These are phyloP conservation scores for Thunnus thynnus DNA, from an alignment of 2,113 vertebrate genomes.

Conservation along the genomic window DNA sequence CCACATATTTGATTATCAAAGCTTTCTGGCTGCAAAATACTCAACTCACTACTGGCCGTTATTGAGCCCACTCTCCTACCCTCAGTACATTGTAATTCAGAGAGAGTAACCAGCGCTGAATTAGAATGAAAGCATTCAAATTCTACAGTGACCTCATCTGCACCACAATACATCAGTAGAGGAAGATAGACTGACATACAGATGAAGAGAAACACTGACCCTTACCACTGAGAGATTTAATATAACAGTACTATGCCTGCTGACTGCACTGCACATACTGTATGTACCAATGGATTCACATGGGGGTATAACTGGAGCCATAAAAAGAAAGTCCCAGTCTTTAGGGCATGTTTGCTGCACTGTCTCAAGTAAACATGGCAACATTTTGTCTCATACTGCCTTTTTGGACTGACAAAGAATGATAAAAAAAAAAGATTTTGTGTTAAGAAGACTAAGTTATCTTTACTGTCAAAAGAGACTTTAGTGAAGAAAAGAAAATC, in stretches of 20 bases:
- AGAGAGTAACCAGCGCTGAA: conserved; percentile 9
- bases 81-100: conserved; percentile 65
- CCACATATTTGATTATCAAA: conserved; percentile 74
- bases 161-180: conserved; percentile 22
- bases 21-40: conserved; percentile 52
- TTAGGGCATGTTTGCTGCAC: conserved; percentile 6
- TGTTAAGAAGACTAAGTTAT: background rate
- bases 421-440: no score
- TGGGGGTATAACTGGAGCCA: conserved; percentile 28
- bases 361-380: background rate
- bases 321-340: background rate
- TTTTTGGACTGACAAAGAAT: no score
- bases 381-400: background rate
- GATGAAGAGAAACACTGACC: background rate
- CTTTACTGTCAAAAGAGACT: background rate
- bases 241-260: conserved; percentile 21
- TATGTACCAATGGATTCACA: conserved; percentile 11
- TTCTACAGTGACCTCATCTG: conserved; percentile 39
- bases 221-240: conserved; percentile 4
- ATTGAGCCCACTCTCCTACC: conserved; percentile 35
- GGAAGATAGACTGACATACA: background rate
- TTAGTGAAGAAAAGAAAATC: background rate
- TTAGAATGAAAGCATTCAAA: conserved; percentile 45
- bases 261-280: conserved; percentile 31
- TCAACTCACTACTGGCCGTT: conserved; percentile 30